Base-by-base conservation (phyloP, 2,888 invertebrate species). In the Mythimna albipuncta region DNA sequence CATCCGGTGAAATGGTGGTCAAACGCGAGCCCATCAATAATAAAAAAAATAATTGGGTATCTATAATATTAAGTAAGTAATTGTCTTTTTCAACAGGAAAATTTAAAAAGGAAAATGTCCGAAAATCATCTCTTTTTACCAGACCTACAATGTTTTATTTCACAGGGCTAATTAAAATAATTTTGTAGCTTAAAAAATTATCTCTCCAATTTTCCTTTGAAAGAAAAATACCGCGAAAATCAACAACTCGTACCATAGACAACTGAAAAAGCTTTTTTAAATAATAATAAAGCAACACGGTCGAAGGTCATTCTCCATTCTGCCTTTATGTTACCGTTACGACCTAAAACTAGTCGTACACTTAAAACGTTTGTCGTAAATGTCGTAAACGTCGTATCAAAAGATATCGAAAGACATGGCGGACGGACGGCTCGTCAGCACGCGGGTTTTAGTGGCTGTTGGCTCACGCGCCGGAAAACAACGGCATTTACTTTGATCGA, bases 331-430 rank as follows among this genome's bases (percentile, higher is more conserved):
- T 54, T 55, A n/a, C 32, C 47, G 38, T 52, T 38, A 69, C 35
- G 13, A 35, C 58, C 26, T n/a, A 63, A 52, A 74, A 55, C 21
- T 38, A 64, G 41, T 32, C 62, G 16, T 13, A 63, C 61, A 79
- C 54, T 69, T 69, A 67, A 75, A 75, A 61, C 52, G n/a, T 21
- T 67, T 55, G 61, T 71, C 71, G 68, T 77, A 76, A 82, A 77
- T 55, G 61, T 71, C 71, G 68, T 77, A 76, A 82, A 77, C 38
- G 19, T 72, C 47, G 64, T 26, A 75, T 75, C 57, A 69, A 67
- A 66, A 62, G 54, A 69, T 58, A 74, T 67, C 55, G 67, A 65
- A 54, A 70, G 67, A 74, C 67, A 64, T 44, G 58, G 44, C 57
- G 41, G 70, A 72, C 74, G 52, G 61, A 69, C 64, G 58, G 54